Evolutionary conservation across 2,888 invertebrate species (phyloP), one percentile per base, ranked within the genome.

Genomic region (Creontiades dilutus): DNA sequence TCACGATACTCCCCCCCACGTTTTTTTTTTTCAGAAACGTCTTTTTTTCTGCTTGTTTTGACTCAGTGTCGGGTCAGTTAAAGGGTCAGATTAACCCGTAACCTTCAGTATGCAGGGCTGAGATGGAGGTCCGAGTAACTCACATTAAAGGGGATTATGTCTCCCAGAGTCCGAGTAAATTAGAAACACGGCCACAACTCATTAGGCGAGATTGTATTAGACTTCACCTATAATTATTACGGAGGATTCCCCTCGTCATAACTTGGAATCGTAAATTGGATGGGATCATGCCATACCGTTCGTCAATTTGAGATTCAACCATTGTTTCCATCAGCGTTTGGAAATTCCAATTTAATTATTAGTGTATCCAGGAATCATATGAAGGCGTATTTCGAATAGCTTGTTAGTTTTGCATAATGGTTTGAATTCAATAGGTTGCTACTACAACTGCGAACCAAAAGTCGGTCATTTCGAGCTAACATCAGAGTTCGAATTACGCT

Each of bases 121-220:
- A 16, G 52, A n/a, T n/a, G n/a, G n/a, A n/a, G n/a, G 61, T 57
- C 48, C 16, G 52, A 19, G 16, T 3, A 19, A 68, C 68, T 4
- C 19, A 27, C 68, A 23, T 68, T 68, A 23, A 23, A 68, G 68
- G 19, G 68, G 68, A 68, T 68, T 23, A 68, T 19, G 68, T 27
- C 68, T 68, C 68, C 68, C 27, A 9, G 68, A 68, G 68, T 68
- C 68, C 23, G 27, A 27, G 68, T 27, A 68, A 68, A 68, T 68
- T 68, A 68, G 68, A 68, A 68, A 27, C 68, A 68, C 68, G 27
- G 68, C 68, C 68, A 23, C 68, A 68, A 68, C 68, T 68, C 68
- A 68, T 68, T 68, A 68, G 68, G 68, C 7, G 68, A 68, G 68
- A 68, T 68, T 68, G 68, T 68, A 68, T 68, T 68, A 68, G 68